These are phyloP conservation scores for Salvelinus sp. DNA, from an alignment of 2,113 vertebrate genomes.

Conservation along the genomic window DNA sequence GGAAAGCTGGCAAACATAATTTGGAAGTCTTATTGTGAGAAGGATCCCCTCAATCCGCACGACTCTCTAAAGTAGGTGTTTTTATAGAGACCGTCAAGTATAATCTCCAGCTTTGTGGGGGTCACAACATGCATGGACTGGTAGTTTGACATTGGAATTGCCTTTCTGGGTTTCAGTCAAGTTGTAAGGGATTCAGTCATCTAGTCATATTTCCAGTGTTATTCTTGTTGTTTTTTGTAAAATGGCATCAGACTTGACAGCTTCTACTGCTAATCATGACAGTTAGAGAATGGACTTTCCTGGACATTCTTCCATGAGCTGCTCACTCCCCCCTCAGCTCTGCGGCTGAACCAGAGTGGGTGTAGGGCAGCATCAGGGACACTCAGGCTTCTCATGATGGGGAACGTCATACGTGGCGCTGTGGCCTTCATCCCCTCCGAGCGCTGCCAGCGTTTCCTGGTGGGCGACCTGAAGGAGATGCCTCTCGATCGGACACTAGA, in stretches of 20 bases:
- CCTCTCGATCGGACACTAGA: slow-evolving; percentile 88
- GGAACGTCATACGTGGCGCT: slow-evolving; percentile 81
- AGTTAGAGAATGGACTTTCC: slow-evolving; percentile 12
- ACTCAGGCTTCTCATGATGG: slow-evolving; percentile 73
- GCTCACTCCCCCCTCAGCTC: neutral
- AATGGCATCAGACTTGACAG: slow-evolving; percentile 24
- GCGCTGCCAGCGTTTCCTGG: slow-evolving; percentile 83
- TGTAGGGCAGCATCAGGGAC: slow-evolving; percentile 8
- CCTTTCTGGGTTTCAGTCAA: neutral
- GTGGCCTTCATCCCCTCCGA: slow-evolving; percentile 85
- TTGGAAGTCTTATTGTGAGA: neutral
- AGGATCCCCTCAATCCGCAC: no score
- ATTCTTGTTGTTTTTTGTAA: slow-evolving; percentile 4
- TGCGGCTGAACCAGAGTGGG: slow-evolving; percentile 20
- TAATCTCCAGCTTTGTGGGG: neutral
- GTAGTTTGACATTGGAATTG: slow-evolving; percentile 26
- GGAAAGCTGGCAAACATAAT: slow-evolving; percentile 36
- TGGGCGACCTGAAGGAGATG: slow-evolving; percentile 90
- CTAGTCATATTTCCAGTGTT: neutral
- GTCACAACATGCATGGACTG: slow-evolving; percentile 18
- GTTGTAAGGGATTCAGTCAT: neutral
- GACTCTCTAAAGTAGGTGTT: neutral
- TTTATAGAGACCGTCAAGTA: neutral
- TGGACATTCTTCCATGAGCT: slow-evolving; percentile 22
- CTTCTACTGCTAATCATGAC: slow-evolving; percentile 1